Conservation (phyloP, 2,797 vertebrate genomes). For the Sebastes alutus region DNA sequence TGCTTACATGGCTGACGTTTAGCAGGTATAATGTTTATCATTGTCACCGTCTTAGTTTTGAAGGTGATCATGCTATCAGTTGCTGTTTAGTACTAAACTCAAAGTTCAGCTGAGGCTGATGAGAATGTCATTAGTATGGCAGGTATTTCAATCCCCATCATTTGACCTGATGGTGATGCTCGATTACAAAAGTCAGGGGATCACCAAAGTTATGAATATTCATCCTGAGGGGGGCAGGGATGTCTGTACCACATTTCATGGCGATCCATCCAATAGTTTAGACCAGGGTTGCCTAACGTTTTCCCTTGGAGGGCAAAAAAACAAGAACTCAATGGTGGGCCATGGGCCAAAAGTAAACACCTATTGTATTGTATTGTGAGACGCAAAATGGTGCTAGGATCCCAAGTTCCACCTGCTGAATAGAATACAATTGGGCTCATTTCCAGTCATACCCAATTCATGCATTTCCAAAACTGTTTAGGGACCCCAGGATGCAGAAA, state of each 20-base stretch:
- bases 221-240: background rate
- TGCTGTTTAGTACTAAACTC: background rate
- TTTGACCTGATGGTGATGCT: background rate
- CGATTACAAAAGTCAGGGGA: background rate
- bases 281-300: background rate
- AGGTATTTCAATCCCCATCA: background rate
- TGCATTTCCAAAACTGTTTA: too few species aligned
- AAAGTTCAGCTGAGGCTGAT: background rate
- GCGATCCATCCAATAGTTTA: background rate
- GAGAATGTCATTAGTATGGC: background rate
- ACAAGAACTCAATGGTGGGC: background rate
- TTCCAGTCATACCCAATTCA: too few species aligned
- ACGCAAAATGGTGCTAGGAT: accelerated
- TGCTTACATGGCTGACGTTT: background rate
- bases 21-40: background rate
- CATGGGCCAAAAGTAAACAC: too few species aligned
- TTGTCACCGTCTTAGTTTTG: too few species aligned
- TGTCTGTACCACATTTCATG: background rate
- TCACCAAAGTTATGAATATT: background rate
- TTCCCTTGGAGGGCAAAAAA: too few species aligned
- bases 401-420: too few species aligned
- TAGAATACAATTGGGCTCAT: too few species aligned
- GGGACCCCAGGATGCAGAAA: too few species aligned
- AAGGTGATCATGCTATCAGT: background rate
- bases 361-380: too few species aligned